Evolutionary conservation across 2,888 invertebrate species (phyloP).

Genomic region (Dione vanillae): DNA sequence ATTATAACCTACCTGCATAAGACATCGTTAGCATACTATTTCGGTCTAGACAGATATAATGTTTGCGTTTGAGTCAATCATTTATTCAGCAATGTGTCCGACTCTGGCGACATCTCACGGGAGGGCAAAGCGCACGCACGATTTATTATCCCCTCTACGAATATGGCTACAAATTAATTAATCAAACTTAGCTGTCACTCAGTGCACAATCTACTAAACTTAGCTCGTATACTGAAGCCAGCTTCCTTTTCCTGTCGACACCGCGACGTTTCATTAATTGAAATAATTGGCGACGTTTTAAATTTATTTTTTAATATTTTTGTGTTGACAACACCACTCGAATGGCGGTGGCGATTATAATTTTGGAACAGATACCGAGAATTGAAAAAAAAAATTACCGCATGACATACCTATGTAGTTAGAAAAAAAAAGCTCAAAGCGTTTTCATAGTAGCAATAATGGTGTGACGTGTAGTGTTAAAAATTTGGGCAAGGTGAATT

Average conservation of each 20-base stretch:
- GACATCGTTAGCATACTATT: constrained; percentile 80
- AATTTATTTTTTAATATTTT: constrained; percentile 65
- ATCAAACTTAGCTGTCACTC: constrained; percentile 81
- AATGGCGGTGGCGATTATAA: constrained; percentile 44
- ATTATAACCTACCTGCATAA: constrained; percentile 79
- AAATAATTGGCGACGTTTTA: constrained; percentile 77
- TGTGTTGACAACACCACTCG: constrained; percentile 68
- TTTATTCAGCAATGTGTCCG: constrained; percentile 72
- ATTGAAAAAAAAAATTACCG: constrained; percentile 15
- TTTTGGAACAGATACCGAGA: constrained; percentile 31
- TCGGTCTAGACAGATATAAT: constrained; percentile 75
- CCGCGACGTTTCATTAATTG: constrained; percentile 79
- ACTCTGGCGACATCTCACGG: constrained; percentile 79
- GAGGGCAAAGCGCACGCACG: constrained; percentile 73
- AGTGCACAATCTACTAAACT: constrained; percentile 76
- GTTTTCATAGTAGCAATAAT: constrained; percentile 40
- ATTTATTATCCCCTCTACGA: constrained; percentile 78
- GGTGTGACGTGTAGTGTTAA: constrained; percentile 50
- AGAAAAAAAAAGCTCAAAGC: constrained; percentile 29
- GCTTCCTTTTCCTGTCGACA: constrained; percentile 81
- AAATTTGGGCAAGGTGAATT: constrained; percentile 55
- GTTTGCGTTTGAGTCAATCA: constrained; percentile 77
- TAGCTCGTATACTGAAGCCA: constrained; percentile 60
- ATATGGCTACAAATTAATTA: constrained; percentile 79
- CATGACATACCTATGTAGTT: constrained; percentile 1